Evolutionary conservation across 1,140 invertebrate species (phyloP).

Genomic region (Colletes latitarsis): DNA sequence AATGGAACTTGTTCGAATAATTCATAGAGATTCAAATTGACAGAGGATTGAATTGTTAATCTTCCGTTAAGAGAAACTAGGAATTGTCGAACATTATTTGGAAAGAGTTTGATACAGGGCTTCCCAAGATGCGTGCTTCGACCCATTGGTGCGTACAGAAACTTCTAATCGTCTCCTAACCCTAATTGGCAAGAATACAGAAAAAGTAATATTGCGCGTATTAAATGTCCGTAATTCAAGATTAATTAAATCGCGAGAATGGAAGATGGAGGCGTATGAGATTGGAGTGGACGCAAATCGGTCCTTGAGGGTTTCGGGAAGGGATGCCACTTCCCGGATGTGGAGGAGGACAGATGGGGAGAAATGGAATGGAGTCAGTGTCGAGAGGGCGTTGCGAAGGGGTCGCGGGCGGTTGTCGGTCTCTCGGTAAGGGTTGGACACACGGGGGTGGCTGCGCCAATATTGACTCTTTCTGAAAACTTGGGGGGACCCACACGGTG

Average conservation of each 20-base stretch:
- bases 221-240: slow-evolving; percentile 34
- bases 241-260: slow-evolving; percentile 31
- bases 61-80: too few relatives aligned
- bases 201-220: neutral
- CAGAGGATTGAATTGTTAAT: too few relatives aligned
- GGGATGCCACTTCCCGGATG: slow-evolving; percentile 54
- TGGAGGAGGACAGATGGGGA: slow-evolving; percentile 48
- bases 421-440: slow-evolving; percentile 57
- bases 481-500: slow-evolving; percentile 38
- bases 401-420: slow-evolving; percentile 30
- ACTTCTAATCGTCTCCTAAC: too few relatives aligned
- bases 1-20: too few relatives aligned
- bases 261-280: slow-evolving; percentile 33
- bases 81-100: too few relatives aligned
- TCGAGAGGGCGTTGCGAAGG: slow-evolving; percentile 51
- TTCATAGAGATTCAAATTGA: too few relatives aligned
- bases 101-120: too few relatives aligned
- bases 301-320: slow-evolving; percentile 36
- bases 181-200: too few relatives aligned
- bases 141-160: too few relatives aligned
- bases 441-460: slow-evolving; percentile 70
- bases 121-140: too few relatives aligned
- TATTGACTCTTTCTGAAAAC: slow-evolving; percentile 72
- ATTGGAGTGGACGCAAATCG: slow-evolving; percentile 38
- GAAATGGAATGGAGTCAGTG: slow-evolving; percentile 33